phyloP scores from a whole-genome alignment of 2,797 vertebrate species.

The Lerista edwardsae region DNA sequence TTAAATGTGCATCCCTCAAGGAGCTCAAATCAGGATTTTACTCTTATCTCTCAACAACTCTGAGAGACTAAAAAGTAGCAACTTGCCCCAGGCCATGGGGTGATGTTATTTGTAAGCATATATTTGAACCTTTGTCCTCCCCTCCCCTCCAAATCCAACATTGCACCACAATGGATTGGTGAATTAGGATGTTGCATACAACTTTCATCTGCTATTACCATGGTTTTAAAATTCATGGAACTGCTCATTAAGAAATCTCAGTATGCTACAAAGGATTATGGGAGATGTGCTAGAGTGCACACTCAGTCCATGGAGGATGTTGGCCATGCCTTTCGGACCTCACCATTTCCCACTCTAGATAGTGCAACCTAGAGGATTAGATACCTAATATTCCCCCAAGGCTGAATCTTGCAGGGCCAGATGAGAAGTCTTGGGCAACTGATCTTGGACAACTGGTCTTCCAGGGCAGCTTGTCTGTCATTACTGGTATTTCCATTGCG shows the following conservation, averaged over 20 bases:
- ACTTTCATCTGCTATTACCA: background rate
- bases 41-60: background rate
- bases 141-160: background rate
- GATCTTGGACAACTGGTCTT: too few relatives aligned
- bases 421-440: background rate
- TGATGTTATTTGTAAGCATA: background rate
- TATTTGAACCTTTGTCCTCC: background rate
- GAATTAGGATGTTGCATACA: background rate
- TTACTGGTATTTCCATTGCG: background rate
- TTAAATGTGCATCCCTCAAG: background rate
- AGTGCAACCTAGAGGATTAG: background rate
- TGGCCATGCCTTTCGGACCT: background rate
- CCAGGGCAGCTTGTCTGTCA: background rate
- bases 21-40: background rate
- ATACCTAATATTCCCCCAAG: background rate
- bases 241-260: background rate
- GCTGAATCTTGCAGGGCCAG: background rate
- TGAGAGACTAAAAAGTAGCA: background rate
- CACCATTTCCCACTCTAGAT: background rate
- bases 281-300: background rate
- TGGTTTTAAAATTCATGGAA: background rate
- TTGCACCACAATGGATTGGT: background rate
- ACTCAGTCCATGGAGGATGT: background rate
- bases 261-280: background rate
- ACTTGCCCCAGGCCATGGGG: background rate